Evolutionary conservation across 2,888 invertebrate genomes (phyloP), one percentile per base, ranked within the genome.

Genomic region (Cataglyphis altisquamis): DNA sequence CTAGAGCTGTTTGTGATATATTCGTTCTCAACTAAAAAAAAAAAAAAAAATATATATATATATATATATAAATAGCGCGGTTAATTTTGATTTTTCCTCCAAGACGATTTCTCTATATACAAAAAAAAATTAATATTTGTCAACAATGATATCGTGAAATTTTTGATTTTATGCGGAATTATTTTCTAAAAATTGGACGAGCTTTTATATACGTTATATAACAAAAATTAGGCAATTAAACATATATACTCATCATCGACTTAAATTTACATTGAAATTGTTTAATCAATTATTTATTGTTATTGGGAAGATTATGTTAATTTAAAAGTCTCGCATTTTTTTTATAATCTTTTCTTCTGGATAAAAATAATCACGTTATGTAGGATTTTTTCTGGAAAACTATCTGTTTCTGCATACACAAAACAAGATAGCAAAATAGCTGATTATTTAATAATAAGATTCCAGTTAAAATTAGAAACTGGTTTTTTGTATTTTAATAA

Each of bases 151-250:
- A 48, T 25, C 18, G 29, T n/a, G 32, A 29, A n/a, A 70, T 32
- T 52, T 68, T 9, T 68, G 25, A 18, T 68, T 29, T 68, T 68
- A 41, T 18, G 18, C 29, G 12, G n/a, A 68, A 68, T 67, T 68
- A 68, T 68, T 25, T 68, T 29, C 29, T 0, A 8, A 68, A 12
- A 45, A 48, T 68, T 68, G 29, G n/a, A 67, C 29, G 45, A 48
- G 29, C 8, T 32, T 68, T 68, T 68, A 52, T 2, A 5, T n/a
- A 52, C n/a, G 32, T 70, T 10, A 4, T 52, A 52, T 4, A 6
- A 32, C 21, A 12, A 52, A 52, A 52, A 29, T 48, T 18, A 48
- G 48, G 6, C 48, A 15, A 72, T 5, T 70, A 32, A 68, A 32
- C 32, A 21, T 15, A 12, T 55, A 18, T 25, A 12, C 18, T 39